Percentiles rank a stretch among this genome's conserved stretches.
Evolutionary conservation across 2,797 vertebrate genomes (phyloP).

Genomic region (Zenarchopterus dispar): DNA sequence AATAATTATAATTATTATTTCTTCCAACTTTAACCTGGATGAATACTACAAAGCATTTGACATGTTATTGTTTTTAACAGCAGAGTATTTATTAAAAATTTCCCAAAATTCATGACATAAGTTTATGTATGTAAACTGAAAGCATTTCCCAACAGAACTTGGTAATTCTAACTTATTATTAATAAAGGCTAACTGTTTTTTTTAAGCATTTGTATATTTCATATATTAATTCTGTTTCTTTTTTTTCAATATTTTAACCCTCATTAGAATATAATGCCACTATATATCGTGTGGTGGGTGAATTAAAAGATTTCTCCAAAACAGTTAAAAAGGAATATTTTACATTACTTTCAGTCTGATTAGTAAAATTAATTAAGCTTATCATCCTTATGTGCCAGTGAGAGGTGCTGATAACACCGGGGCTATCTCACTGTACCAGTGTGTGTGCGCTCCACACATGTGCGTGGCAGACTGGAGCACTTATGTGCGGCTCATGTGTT

Average conservation of each 20-base stretch:
- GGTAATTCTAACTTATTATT: neutral
- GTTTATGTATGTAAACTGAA: neutral
- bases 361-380: constrained; percentile 1
- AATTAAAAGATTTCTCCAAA: neutral
- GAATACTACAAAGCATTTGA: too few species aligned
- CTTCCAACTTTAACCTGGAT: too few species aligned
- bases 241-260: too few species aligned
- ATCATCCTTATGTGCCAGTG: constrained; percentile 26
- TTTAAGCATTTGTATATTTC: neutral
- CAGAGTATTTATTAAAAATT: too few species aligned
- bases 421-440: constrained; percentile 14
- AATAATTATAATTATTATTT: too few species aligned
- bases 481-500: constrained; percentile 68
- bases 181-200: neutral
- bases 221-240: neutral
- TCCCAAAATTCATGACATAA: too few species aligned
- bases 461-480: constrained; percentile 32
- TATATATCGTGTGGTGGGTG: too few species aligned
- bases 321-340: neutral
- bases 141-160: neutral
- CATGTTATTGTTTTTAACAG: too few species aligned
- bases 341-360: constrained; percentile 1
- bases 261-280: too few species aligned
- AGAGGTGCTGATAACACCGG: constrained; percentile 34
- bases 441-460: constrained; percentile 15